Evolutionary conservation across 2,888 invertebrate species (phyloP).

Genomic region (Eupithecia subumbrata): DNA sequence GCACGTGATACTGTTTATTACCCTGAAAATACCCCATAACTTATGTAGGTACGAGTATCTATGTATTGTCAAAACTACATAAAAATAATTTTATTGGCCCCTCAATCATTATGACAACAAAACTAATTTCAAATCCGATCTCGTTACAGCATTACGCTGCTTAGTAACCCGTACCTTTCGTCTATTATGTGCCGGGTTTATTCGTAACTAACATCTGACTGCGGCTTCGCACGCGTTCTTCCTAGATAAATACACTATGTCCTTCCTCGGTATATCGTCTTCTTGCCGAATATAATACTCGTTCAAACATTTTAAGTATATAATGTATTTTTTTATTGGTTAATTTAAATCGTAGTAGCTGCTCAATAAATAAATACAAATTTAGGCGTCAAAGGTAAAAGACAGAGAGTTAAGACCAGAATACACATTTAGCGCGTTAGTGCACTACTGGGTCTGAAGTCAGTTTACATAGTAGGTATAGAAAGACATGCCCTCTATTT

Average conservation of each 20-base stretch:
- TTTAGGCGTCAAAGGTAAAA: neutral
- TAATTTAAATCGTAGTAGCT: too few relatives aligned
- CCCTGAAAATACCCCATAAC: neutral
- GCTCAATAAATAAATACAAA: too few relatives aligned
- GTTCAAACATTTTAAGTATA: neutral
- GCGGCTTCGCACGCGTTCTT: neutral
- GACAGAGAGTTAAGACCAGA: neutral
- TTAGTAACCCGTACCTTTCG: neutral
- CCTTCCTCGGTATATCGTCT: neutral
- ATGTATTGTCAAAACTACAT: neutral
- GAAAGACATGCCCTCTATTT: too few relatives aligned
- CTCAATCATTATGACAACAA: neutral
- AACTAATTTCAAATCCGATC: neutral
- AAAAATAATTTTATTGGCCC: slow-evolving; percentile 2
- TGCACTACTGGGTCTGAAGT: too few relatives aligned
- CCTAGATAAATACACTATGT: neutral
- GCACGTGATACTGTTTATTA: neutral
- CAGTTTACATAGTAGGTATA: too few relatives aligned
- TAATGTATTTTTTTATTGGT: too few relatives aligned
- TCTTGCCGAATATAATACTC: neutral
- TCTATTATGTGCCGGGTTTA: neutral
- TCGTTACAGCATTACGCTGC: neutral
- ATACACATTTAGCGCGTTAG: too few relatives aligned
- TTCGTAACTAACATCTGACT: neutral
- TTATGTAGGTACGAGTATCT: neutral